A percentile compares a stretch with the other conserved stretches of the same genome.
Conservation (phyloP, 2,888 invertebrate species). For the Lacanobia wlatinum region DNA sequence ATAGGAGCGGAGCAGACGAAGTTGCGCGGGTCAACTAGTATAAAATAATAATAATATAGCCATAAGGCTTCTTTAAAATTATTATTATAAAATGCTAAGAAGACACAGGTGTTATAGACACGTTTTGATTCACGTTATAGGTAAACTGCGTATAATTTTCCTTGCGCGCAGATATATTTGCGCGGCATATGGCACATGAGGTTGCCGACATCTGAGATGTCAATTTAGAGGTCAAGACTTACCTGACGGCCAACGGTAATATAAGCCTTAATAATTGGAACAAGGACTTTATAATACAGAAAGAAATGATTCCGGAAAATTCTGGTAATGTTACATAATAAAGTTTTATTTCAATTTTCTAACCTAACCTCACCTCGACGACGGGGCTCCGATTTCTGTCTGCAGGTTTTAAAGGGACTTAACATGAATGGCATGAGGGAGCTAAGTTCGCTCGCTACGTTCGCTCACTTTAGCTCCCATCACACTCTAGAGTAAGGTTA, state of each 20-base stretch:
- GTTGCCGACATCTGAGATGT: not conserved
- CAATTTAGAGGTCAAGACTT: slow-evolving; percentile 7
- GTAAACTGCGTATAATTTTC: not conserved
- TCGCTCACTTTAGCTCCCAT: too few species aligned
- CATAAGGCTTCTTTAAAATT: not conserved
- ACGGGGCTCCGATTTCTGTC: too few species aligned
- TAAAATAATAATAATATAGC: not conserved
- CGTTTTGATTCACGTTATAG: not conserved
- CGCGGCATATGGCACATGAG: not conserved
- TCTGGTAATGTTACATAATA: too few species aligned
- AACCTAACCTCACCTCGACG: too few species aligned
- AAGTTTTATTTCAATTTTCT: too few species aligned
- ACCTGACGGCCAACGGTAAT: not conserved
- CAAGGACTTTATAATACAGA: not conserved
- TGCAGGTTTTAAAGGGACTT: too few species aligned
- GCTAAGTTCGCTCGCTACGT: too few species aligned
- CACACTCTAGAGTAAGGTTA: too few species aligned
- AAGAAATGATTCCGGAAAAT: not conserved
- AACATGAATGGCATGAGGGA: too few species aligned
- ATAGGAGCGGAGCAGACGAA: too few species aligned
- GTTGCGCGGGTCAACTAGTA: too few species aligned
- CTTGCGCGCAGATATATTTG: not conserved
- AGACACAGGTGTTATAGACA: not conserved
- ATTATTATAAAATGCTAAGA: not conserved
- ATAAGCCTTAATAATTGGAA: not conserved